Evolutionary conservation across 2,797 vertebrate genomes (phyloP), one percentile per base, ranked within the genome.

Genomic region (Anableps anableps): DNA sequence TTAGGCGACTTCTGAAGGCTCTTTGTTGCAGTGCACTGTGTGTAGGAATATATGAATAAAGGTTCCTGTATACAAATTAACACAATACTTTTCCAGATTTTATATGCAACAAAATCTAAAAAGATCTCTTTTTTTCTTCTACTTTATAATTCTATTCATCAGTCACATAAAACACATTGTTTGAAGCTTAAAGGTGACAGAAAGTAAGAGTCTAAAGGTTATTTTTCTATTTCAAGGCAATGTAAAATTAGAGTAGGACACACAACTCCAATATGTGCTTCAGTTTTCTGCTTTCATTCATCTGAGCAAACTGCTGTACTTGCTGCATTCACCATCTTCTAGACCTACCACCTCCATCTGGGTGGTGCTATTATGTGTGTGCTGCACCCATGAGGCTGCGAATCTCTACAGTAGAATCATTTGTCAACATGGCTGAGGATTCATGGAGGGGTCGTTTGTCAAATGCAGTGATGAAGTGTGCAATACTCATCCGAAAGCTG

Each of bases 231-330:
- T 45, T 14, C 38, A 43, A 70, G 13, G 5, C 4, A 4, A 38
- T 70, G 41, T 45, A 43, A 41, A 19, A 45, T 31, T 60, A 75
- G n/a, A 45, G 38, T 31, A 62, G 29, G 55, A 45, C 36, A 76
- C 71, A 79, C 77, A 85, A 77, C 82, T 84, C 50, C 79, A 83
- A 29, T 60, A 58, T 45, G 26, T 66, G 88, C 84, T 90, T 85
- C 51, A 78, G 45, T 53, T 86, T 86, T 76, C 80, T 75, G 31
- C 34, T 75, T 76, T 91, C 88, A 94, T 95, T 87, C 85, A 93
- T 94, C 92, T 93, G 76, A 68, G 68, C 73, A 74, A 82, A 83
- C 70, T 38, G 80, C 80, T 81, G 87, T 85, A 85, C 82, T 68
- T 81, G 77, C 60, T 0, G 83, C 81, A 89, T 91, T 86, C 80